Percentiles rank a stretch among this genome's conserved stretches.
These are phyloP conservation scores for Apis cerana DNA, from an alignment of 1,140 invertebrate genomes.

Conservation along the genomic window DNA sequence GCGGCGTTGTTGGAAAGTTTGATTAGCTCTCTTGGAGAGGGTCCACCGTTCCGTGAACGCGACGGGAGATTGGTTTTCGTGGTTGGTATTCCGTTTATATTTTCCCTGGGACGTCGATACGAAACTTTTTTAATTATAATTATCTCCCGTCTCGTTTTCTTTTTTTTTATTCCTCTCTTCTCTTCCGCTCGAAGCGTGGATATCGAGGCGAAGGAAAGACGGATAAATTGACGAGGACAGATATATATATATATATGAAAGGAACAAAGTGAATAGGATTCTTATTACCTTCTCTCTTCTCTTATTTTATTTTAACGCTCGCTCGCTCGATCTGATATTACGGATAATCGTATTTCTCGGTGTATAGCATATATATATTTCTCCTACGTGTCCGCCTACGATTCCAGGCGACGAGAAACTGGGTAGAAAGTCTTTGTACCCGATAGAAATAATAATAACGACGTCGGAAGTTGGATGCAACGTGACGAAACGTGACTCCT, in stretches of 20 bases:
- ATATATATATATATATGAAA: neutral
- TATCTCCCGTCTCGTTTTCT: neutral
- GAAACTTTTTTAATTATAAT: conserved; percentile 38
- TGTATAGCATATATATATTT: neutral
- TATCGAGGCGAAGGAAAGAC: neutral
- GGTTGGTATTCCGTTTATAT: conserved; percentile 35
- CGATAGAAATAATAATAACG: conserved; percentile 42
- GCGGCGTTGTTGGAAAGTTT: conserved; percentile 47
- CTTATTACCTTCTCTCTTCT: neutral
- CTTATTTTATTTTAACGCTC: neutral
- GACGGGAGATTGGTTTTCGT: conserved; percentile 40
- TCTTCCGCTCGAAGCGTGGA: neutral
- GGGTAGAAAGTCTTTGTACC: conserved; percentile 35
- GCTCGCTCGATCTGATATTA: neutral
- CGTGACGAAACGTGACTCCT: conserved; percentile 28
- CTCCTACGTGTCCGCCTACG: conserved; percentile 13
- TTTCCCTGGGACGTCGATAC: conserved; percentile 14
- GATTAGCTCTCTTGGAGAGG: conserved; percentile 26
- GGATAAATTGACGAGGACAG: neutral
- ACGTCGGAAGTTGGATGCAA: conserved; percentile 38
- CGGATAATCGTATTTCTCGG: conserved; percentile 5
- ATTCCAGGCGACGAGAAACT: conserved; percentile 11
- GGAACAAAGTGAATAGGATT: too few relatives aligned
- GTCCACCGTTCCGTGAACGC: conserved; percentile 14
- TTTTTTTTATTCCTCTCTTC: neutral